Evolutionary conservation across 2,797 vertebrate species (phyloP).

Genomic region (Florisuga fusca): DNA sequence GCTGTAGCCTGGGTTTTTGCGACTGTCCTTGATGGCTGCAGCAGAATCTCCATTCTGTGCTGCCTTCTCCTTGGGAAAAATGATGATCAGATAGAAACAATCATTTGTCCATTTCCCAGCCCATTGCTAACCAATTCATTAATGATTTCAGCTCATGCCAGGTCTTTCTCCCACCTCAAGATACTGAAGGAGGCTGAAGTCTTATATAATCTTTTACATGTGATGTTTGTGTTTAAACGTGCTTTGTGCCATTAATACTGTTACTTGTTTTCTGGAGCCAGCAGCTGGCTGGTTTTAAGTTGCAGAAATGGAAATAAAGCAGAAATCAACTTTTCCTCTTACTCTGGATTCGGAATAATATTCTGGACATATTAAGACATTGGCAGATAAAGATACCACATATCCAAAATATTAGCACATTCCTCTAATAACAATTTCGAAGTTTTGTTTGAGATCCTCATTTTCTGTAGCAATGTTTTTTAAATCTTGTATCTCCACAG

Average conservation of each 20-base stretch:
- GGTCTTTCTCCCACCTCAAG: neutral
- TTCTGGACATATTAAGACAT: neutral
- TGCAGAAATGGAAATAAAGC: neutral
- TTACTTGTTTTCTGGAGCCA: neutral
- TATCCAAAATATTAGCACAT: neutral
- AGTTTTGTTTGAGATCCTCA: neutral
- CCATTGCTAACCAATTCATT: neutral
- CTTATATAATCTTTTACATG: neutral
- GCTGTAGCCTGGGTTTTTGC: neutral
- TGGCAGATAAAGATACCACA: neutral
- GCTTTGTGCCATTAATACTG: neutral
- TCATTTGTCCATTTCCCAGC: neutral
- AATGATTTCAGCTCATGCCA: neutral
- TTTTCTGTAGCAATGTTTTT: neutral
- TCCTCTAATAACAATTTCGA: neutral
- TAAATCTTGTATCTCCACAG: neutral
- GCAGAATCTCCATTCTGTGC: neutral
- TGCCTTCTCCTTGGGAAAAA: neutral
- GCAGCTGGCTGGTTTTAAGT: neutral
- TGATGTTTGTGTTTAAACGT: neutral
- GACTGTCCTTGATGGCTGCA: neutral
- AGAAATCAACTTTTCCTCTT: neutral
- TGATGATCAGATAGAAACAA: neutral
- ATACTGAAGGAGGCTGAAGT: neutral
- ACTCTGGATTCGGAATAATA: neutral